phyloP scores from a whole-genome alignment of 2,113 vertebrate genomes.

The Callipepla squamata region DNA sequence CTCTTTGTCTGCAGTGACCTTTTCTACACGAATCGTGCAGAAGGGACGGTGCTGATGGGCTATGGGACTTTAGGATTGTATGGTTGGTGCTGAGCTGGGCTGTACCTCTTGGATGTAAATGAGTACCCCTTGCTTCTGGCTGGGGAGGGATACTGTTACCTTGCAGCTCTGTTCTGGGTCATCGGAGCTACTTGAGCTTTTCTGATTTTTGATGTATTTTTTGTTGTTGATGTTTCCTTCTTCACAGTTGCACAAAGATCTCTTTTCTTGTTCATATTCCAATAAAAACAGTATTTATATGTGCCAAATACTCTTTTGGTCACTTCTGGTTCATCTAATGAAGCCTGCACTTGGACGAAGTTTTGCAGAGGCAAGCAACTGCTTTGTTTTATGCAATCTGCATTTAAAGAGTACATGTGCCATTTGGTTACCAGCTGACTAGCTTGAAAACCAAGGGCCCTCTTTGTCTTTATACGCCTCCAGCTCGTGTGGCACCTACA shows the following conservation, averaged over 20 bases:
- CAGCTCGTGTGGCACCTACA: constrained; percentile 50
- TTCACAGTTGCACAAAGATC: background rate
- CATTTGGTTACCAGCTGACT: constrained; percentile 72
- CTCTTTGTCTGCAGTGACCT: background rate
- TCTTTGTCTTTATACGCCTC: constrained; percentile 35
- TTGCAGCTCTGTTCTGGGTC: background rate
- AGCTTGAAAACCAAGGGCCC: background rate
- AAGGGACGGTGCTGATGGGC: accelerated
- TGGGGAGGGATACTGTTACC: background rate
- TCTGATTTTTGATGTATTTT: background rate
- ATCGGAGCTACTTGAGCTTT: background rate
- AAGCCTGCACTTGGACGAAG: background rate
- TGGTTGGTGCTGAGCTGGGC: accelerated
- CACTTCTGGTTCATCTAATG: background rate
- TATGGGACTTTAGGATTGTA: accelerated
- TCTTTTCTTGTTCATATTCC: background rate
- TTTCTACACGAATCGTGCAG: accelerated
- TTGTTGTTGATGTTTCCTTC: background rate
- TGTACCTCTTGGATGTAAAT: background rate
- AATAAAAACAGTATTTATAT: background rate
- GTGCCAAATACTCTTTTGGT: background rate
- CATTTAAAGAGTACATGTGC: background rate
- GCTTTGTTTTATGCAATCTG: constrained; percentile 45
- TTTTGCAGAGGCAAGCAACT: constrained; percentile 40
- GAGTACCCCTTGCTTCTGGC: accelerated